Evolutionary conservation across 2,797 vertebrate genomes (phyloP), one percentile per base, ranked within the genome.

Genomic region (Lutjanus argentimaculatus): DNA sequence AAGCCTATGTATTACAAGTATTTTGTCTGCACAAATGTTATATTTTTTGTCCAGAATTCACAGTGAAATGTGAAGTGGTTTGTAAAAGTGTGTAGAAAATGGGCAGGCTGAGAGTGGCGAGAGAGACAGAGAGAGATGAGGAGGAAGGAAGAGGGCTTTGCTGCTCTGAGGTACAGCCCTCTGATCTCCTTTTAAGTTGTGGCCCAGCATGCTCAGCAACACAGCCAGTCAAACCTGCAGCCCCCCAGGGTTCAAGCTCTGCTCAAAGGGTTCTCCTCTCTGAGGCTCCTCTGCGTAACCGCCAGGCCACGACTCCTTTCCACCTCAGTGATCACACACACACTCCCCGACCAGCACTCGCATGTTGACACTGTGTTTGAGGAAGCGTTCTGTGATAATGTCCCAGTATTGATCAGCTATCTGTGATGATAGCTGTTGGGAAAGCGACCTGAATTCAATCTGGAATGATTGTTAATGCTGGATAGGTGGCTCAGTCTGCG

Each of bases 371-470:
- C 85, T 72, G 88, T 93, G 90, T 95, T 91, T 92, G 90, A 94
- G 92, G 93, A 94, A 95, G 91, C 82, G 75, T 91, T 94, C 89
- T 92, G 88, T 93, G 92, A 94, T 95, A 93, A 93, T 92, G 88
- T 90, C 86, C 77, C 68, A 21, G 87, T 95, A 95, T 96, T 93
- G 95, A 95, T 96, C 93, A 95, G 86, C 79, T 91, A 90, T 93
- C 91, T 89, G 85, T 87, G 77, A 93, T 91, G 85, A 88, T 90
- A 86, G 92, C 90, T 93, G 91, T 74, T 88, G 82, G 87, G 87
- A 89, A 87, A 89, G 88, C 53, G 72, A 85, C 90, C 89, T 91
- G 88, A 92, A 93, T 94, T 93, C 86, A 91, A 93, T 92, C 88
- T 90, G 77, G 77, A 86, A 75, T 75, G 84, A 88, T 86, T 87